Base-by-base conservation (phyloP, 2,797 vertebrate genomes). In the Chrosomus eos region DNA sequence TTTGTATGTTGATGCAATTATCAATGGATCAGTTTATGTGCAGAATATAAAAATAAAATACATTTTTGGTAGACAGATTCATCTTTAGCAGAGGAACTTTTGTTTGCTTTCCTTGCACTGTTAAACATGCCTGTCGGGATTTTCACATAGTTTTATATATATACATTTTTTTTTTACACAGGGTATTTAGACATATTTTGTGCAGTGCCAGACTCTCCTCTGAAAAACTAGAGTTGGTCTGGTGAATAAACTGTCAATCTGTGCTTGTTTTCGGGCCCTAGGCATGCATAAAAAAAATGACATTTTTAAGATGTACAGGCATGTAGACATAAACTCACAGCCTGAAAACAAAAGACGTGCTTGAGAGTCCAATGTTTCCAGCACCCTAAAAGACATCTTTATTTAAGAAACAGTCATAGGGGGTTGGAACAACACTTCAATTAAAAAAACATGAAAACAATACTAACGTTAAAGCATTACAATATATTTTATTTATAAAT, bases 101-200 rank as follows among this genome's bases (percentile, higher is more conserved):
- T 21, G 43, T 73, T 73, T 38, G 53, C 74, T 40, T 76, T 60
- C 53, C n/a, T 26, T 73, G 28, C 38, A 64, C 33, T 71, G 67
- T 55, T 71, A 53, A 71, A 43, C 58, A 74, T 16, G 13, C 73
- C 70, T 33, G 33, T 8, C 21, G 26, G 21, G 21, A 43, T 43
- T 74, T 58, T 73, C 45, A 72, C 45, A 60, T 72, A 23, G 28
- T 33, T 81, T 5, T 81, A 26, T 28, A 7, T n/a, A 51, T n/a
- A 16, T 80, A 26, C 67, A 1, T 43, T 43, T 43, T 3, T 43
- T 40, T 64, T 36, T 71, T 70, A 36, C 40, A 82, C 13, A 31
- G 26, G 16, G 21, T 40, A 82, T 73, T 82, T 82, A 73, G 51
- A 73, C 53, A 62, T 82, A 68, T 82, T 82, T 82, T 82, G 71